Base-by-base conservation (phyloP, 2,113 vertebrate genomes). In the Echinops telfairi region DNA sequence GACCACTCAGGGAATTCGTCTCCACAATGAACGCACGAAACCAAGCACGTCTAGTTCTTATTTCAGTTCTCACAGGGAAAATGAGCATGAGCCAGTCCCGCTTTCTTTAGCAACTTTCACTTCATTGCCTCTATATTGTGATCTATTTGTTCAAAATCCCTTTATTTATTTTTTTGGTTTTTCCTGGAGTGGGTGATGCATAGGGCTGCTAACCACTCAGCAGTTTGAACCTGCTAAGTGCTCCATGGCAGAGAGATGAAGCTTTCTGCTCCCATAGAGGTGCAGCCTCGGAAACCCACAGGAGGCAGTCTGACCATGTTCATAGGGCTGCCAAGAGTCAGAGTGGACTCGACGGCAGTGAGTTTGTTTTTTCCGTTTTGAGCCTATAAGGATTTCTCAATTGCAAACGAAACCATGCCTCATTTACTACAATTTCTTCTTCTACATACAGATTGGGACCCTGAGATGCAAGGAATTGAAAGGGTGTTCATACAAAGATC, bases 11-110 rank as follows among this genome's bases (percentile, higher is more conserved):
- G 94, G 76, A 93, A 94, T 94, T 94, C 92, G 95, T 95, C 86
- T 95, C 76, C 70, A 86, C 91, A 94, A 96, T 93, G 95, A 96
- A 96, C 94, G 87, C 93, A 95, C 82, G 94, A 95, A 95, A 80
- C 91, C 82, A 92, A 90, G 82, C 40, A 86, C 82, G 31, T 75
- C 20, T 19, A 64, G 91, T 94, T 29, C 36, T 83, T 89, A 75
- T 68, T 92, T 96, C 58, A 93, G 58, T 81, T 38, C 86, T 95
- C 90, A 78, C 77, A 77, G 53, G 76, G 66, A 86, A 94, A 94
- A 95, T 58, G 40, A 96, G 79, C 73, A 80, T 77, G 80, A 88
- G 36, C 92, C 94, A 84, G 33, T 79, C 17, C 17, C 80, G 64
- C 79, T 91, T 93, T 95, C 58, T 83, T 94, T 78, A 66, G 88